A percentile compares a stretch with the other conserved stretches of the same genome.
phyloP scores from a whole-genome alignment of 2,797 vertebrate genomes.

The Lithobates sylvaticus region DNA sequence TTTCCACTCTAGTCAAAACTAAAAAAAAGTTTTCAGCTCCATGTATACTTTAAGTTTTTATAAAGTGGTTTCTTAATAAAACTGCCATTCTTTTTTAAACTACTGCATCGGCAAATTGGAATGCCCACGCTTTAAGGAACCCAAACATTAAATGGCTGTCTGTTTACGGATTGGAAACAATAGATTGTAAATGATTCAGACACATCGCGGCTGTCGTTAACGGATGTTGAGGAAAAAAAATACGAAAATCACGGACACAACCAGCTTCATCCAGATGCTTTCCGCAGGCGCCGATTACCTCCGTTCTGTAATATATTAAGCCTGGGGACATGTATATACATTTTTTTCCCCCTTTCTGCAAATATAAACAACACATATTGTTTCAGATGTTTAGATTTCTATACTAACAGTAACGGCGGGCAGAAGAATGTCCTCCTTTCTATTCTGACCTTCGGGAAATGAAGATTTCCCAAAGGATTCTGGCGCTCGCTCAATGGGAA shows the following conservation, averaged over 20 bases:
- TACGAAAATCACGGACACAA: neutral
- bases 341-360: constrained; percentile 65
- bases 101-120: no score
- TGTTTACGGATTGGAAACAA: no score
- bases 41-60: no score
- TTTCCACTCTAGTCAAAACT: no score
- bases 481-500: constrained; percentile 67
- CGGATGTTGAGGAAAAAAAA: constrained; percentile 2
- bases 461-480: constrained; percentile 73
- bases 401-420: constrained; percentile 70
- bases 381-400: constrained; percentile 70
- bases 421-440: constrained; percentile 67
- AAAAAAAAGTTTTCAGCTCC: no score
- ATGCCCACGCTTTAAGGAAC: no score
- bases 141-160: no score
- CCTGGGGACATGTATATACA: constrained; percentile 64
- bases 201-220: constrained; percentile 24
- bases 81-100: no score
- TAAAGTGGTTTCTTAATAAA: no score
- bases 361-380: constrained; percentile 69
- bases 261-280: constrained; percentile 42
- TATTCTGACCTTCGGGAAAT: constrained; percentile 72
- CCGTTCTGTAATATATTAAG: constrained; percentile 61
- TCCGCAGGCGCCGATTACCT: constrained; percentile 22
- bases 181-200: constrained; percentile 17